These are phyloP conservation scores for Suricata suricatta DNA, from an alignment of 2,113 vertebrate species.

Conservation along the genomic window DNA sequence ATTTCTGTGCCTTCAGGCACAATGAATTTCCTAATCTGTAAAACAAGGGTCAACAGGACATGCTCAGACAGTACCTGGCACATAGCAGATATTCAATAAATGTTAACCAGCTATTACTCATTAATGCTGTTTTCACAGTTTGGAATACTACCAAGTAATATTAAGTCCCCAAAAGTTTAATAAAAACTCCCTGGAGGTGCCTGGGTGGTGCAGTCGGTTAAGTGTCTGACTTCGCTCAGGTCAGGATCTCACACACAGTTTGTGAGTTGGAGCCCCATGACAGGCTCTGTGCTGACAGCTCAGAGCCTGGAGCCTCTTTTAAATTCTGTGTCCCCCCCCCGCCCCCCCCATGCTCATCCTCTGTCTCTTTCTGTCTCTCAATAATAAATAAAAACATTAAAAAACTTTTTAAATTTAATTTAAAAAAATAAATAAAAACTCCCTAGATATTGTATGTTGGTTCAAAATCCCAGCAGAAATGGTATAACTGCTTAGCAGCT, in stretches of 20 bases:
- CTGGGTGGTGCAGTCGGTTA: no score
- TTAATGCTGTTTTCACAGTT: background rate
- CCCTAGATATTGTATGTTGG: background rate
- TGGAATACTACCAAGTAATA: background rate
- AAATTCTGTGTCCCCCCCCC: no score
- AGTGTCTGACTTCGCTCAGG: no score
- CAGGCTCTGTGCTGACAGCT: no score
- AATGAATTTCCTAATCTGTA: background rate
- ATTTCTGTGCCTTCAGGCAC: background rate
- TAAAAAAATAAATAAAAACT: slow-evolving; percentile 43
- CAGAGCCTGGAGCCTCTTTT: no score
- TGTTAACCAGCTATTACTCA: background rate
- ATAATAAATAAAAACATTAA: no score
- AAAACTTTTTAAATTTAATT: background rate
- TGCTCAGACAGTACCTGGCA: background rate
- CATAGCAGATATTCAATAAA: background rate
- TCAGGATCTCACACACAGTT: no score
- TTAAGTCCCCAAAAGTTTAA: background rate
- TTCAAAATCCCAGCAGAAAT: slow-evolving; percentile 38
- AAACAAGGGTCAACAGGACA: background rate
- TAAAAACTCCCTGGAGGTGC: background rate
- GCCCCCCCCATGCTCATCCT: no score
- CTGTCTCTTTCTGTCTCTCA: no score
- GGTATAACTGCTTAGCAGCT: background rate
- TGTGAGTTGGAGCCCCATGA: no score